Evolutionary conservation across 2,888 invertebrate species (phyloP), one percentile per base, ranked within the genome.

Genomic region (Troilus luridus): DNA sequence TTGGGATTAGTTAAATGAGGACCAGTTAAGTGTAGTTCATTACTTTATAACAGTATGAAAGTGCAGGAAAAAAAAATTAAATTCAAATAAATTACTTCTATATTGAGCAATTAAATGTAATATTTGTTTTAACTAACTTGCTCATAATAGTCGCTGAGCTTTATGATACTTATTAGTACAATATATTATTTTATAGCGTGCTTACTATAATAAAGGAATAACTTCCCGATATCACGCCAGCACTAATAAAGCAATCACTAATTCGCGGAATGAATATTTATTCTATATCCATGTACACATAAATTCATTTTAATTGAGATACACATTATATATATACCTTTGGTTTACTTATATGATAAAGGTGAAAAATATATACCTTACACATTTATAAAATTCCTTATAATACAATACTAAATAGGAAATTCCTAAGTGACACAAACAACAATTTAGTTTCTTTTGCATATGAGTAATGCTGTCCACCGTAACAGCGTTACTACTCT

Each of bases 41-140:
- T 77, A 67, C 14, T 77, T 41, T 41, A 2, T 41, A 7, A 41
- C 6, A 41, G 10, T 77, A 2, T 77, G 41, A 77, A 41, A 77
- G 72, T 41, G 27, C 19, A 27, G 14, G 0, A 24, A 67, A 24
- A 8, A 24, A 64, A 64, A 64, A 12, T 24, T 12, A 14, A 67
- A 77, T 17, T 41, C 0, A 41, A 77, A 41, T 41, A 14, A 17
- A 77, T 41, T 77, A 77, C 2, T 77, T 77, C 27, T 77, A 27
- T 41, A 77, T 77, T 77, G 72, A 77, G 72, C 72, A 77, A 41
- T 77, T 77, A 77, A 67, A 67, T 67, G 12, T 77, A 67, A 14
- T 67, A 17, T 77, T 41, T 17, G 24, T 3, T 14, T 27, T 77
- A 77, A 9, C 6, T 41, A 77, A 41, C 27, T 2, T 6, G 27